Base-by-base conservation (phyloP, 2,113 vertebrate genomes). In the Noctilio leporinus region DNA sequence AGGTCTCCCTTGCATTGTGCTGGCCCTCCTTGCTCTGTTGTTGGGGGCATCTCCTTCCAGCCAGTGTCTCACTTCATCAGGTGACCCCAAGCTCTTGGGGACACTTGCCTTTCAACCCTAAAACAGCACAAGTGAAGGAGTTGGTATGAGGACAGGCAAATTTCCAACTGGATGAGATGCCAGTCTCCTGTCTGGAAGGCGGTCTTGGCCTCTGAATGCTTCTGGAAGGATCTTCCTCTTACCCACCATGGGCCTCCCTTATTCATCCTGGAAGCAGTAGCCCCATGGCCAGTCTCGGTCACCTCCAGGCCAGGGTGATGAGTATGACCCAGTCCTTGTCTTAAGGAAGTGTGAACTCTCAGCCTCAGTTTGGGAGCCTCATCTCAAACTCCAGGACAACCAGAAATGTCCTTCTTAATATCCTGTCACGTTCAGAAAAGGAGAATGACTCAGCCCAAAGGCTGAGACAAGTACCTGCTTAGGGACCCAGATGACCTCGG, bases 1-100 rank as follows among this genome's bases (percentile, higher is more conserved):
- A n/a, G 49, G 51, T 26, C 0, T 1, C 49, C 45, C 12, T 47
- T 24, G 30, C 43, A 10, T 0, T 3, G 38, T 24, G 14, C 35
- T 20, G 17, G 45, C 24, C 35, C 9, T 70, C 75, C 65, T 83
- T 33, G 15, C 75, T 76, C 69, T 20, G 43, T 1, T 12, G 40
- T n/a, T 12, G 24, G 51, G 4, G 69, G 9, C 26, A 8, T 65
- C 55, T 55, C 33, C 49, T 38, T 70, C 30, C 7, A 70, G 35
- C 30, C 19, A n/a, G 1, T 6, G 7, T 51, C 45, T 26, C 12
- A 92, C 67, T 47, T 12, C 59, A 55, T 53, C 82, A 70, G 20
- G 22, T 26, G 35, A 51, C 47, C 2, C 1, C 35, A 87, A 2
- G 4, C 49, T 78, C 70, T 43, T 22, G 19, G 67, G 57, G 57